Percentiles rank a stretch among this genome's conserved stretches.
These are phyloP conservation scores for Stylophora pistillata DNA, from an alignment of 64 coral and sea anemone genomes.

Conservation along the genomic window DNA sequence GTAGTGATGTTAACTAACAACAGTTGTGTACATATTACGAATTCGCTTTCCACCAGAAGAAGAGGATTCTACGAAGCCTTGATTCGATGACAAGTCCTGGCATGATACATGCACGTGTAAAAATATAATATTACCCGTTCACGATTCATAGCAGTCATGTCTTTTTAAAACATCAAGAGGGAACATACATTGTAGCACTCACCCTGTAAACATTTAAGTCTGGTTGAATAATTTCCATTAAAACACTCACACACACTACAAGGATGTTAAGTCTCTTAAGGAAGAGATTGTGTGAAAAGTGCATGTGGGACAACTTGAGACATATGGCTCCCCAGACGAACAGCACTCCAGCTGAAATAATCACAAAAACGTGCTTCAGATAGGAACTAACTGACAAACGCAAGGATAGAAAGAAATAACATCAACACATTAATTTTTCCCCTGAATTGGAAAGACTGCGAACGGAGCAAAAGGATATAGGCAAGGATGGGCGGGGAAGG, in stretches of 20 bases:
- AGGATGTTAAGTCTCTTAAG: constrained; percentile 50
- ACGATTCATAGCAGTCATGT: too few species aligned
- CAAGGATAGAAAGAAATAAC: too few species aligned
- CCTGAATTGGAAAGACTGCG: too few species aligned
- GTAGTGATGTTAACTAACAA: too few species aligned
- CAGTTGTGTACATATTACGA: too few species aligned
- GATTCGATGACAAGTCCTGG: too few species aligned
- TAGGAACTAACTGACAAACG: too few species aligned
- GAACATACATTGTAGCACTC: background rate
- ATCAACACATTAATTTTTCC: too few species aligned
- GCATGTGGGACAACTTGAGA: constrained; percentile 42
- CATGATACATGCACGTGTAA: too few species aligned
- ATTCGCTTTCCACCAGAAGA: too few species aligned
- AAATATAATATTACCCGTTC: too few species aligned
- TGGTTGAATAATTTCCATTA: constrained; percentile 57
- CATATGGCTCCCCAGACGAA: constrained; percentile 53
- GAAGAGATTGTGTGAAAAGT: constrained; percentile 41
- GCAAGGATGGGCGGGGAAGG: background rate
- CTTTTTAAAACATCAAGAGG: background rate
- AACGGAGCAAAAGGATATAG: background rate
- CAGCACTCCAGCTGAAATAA: constrained; percentile 45
- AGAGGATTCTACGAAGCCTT: too few species aligned
- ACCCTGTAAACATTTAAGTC: constrained; percentile 49
- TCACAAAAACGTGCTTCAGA: background rate
- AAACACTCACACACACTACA: constrained; percentile 43